Conservation (phyloP, 2,113 vertebrate genomes). For the Rhynchomys soricoides region DNA sequence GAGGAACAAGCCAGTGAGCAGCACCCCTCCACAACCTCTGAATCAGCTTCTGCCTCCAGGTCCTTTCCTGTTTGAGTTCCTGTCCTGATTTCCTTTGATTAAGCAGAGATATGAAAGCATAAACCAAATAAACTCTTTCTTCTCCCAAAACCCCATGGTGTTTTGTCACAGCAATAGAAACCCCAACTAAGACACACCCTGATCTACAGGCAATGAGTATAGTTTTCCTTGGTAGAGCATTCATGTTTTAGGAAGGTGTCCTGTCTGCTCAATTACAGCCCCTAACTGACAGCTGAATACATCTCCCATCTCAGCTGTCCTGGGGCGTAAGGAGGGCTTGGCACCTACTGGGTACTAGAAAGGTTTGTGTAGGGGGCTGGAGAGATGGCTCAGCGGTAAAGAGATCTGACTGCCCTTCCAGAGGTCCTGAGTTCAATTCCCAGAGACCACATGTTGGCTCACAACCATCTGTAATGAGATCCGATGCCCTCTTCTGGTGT, state of each 20-base stretch:
- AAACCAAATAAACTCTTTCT: neutral
- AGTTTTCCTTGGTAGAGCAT: neutral
- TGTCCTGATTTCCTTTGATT: neutral
- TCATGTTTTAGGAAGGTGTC: neutral
- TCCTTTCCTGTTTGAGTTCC: neutral
- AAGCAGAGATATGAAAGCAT: neutral
- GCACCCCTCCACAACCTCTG: neutral
- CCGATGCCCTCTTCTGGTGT: no score
- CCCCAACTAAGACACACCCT: neutral
- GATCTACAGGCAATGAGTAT: neutral
- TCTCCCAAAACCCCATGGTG: neutral
- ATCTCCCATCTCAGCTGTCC: neutral
- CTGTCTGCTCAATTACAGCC: neutral
- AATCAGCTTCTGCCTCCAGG: neutral
- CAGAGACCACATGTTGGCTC: no score
- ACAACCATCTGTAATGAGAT: no score
- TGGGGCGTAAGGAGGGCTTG: neutral
- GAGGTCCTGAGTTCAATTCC: no score
- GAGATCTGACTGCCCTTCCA: no score
- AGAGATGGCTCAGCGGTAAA: no score
- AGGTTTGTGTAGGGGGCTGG: neutral
- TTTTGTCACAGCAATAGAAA: neutral
- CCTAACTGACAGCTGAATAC: neutral
- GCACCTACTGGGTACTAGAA: neutral
- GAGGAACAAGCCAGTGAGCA: neutral